A percentile compares a stretch with the other conserved stretches of the same genome.
Conservation (phyloP, 2,113 vertebrate species). For the Cynoglossus semilaevis region DNA sequence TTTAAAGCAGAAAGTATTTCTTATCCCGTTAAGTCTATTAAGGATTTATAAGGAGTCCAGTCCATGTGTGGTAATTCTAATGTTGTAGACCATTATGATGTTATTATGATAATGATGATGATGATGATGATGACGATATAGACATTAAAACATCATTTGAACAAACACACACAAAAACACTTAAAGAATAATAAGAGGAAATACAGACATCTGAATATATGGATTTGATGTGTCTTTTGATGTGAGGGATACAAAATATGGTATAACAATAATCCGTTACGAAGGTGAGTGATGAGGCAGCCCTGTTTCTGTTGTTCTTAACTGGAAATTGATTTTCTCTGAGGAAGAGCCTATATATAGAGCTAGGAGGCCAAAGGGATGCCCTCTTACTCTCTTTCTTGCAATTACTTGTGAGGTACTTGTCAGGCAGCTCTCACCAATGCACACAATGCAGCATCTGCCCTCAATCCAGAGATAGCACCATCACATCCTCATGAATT, state of each 20-base stretch:
- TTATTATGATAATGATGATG: too few species aligned
- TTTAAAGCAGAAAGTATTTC: too few species aligned
- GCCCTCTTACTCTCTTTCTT: constrained; percentile 79
- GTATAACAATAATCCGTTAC: constrained; percentile 56
- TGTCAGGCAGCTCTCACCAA: constrained; percentile 83
- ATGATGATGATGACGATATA: too few species aligned
- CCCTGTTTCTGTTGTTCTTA: constrained; percentile 79
- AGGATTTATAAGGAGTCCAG: too few species aligned
- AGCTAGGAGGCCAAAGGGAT: constrained; percentile 84
- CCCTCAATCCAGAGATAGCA: constrained; percentile 71
- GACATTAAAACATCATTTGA: too few species aligned
- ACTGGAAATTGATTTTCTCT: constrained; percentile 80
- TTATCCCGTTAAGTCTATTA: too few species aligned
- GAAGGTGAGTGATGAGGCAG: constrained; percentile 82
- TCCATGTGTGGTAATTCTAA: too few species aligned
- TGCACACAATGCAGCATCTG: constrained; percentile 79
- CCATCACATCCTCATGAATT: constrained; percentile 44
- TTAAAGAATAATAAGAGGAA: too few species aligned
- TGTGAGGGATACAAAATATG: constrained; percentile 13
- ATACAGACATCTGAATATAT: too few species aligned
- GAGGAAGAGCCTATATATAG: constrained; percentile 91
- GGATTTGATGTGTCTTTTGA: too few species aligned
- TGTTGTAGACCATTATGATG: too few species aligned
- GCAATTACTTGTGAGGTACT: constrained; percentile 88
- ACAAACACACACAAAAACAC: too few species aligned